A percentile compares a stretch with the other conserved stretches of the same genome.
These are phyloP conservation scores for Tragelaphus buxtoni DNA, from an alignment of 2,113 vertebrate species.

Conservation along the genomic window DNA sequence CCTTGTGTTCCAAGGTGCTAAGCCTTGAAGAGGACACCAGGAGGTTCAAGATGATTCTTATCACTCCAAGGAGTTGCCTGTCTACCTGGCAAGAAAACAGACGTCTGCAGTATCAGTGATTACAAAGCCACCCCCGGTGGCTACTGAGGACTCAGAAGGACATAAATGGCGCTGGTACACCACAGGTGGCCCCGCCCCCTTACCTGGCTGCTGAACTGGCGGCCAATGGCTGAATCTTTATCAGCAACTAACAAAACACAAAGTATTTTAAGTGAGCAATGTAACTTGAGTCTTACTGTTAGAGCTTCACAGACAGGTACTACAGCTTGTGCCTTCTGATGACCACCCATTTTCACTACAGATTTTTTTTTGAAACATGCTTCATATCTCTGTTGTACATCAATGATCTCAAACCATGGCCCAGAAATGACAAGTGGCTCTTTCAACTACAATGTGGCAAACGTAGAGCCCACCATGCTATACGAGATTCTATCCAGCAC, in stretches of 20 bases:
- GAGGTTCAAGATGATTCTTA: not conserved
- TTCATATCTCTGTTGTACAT: not conserved
- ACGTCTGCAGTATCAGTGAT: not conserved
- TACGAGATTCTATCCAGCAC: not conserved
- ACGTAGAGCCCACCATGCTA: not conserved
- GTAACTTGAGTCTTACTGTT: not conserved
- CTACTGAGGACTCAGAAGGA: not conserved
- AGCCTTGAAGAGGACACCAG: not conserved
- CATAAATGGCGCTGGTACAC: not conserved
- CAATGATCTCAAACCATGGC: not conserved
- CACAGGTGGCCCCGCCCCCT: not conserved
- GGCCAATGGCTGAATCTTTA: slow-evolving; percentile 77
- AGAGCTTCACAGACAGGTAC: not conserved
- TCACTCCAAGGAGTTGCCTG: not conserved
- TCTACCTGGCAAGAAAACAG: not conserved
- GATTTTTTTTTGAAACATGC: not conserved
- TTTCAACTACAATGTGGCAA: not conserved
- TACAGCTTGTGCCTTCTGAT: not conserved
- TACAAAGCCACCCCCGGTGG: not conserved
- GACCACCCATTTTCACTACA: not conserved
- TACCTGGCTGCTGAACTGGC: slow-evolving; percentile 91
- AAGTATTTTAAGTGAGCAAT: not conserved
- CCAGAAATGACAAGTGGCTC: not conserved
- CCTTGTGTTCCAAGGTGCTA: not conserved
- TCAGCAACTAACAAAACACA: slow-evolving; percentile 82